These are phyloP conservation scores for Magallana ariakensis DNA, from an alignment of 1,140 invertebrate genomes.

Conservation along the genomic window DNA sequence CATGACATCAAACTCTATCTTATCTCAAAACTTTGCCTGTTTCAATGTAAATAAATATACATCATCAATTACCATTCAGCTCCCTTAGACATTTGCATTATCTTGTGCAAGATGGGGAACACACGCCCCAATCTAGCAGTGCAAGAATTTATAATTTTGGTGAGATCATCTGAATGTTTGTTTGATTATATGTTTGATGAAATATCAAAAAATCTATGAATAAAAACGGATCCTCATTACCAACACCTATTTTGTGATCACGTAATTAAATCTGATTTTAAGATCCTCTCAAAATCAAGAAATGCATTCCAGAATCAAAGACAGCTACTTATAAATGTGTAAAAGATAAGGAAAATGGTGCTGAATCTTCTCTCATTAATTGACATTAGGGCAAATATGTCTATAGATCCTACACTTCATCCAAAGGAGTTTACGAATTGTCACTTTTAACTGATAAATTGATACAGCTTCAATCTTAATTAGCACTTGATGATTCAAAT, in stretches of 20 bases:
- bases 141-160: constrained; percentile 21
- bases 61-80: constrained; percentile 34
- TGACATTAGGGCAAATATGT: constrained; percentile 3
- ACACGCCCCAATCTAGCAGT: constrained; percentile 13
- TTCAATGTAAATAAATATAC: constrained; percentile 39
- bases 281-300: neutral
- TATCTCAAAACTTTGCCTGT: constrained; percentile 20
- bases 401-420: neutral
- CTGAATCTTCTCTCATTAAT: constrained; percentile 22
- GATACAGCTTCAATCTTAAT: constrained; percentile 11
- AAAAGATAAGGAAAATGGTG: neutral
- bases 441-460: constrained; percentile 34
- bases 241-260: constrained; percentile 27
- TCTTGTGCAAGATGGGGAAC: neutral
- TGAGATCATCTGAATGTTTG: constrained; percentile 28
- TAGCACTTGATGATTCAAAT: constrained; percentile 5
- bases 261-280: constrained; percentile 18
- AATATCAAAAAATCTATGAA: constrained; percentile 15
- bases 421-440: constrained; percentile 11
- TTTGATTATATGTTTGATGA: constrained; percentile 7
- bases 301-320: neutral
- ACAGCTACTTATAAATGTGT: constrained; percentile 10
- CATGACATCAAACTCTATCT: constrained; percentile 34
- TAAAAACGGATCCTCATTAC: neutral
- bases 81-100: constrained; percentile 21